Percentiles rank a stretch among this genome's conserved stretches.
These are phyloP conservation scores for Lophius americanus DNA, from an alignment of 2,797 vertebrate species.

Conservation along the genomic window DNA sequence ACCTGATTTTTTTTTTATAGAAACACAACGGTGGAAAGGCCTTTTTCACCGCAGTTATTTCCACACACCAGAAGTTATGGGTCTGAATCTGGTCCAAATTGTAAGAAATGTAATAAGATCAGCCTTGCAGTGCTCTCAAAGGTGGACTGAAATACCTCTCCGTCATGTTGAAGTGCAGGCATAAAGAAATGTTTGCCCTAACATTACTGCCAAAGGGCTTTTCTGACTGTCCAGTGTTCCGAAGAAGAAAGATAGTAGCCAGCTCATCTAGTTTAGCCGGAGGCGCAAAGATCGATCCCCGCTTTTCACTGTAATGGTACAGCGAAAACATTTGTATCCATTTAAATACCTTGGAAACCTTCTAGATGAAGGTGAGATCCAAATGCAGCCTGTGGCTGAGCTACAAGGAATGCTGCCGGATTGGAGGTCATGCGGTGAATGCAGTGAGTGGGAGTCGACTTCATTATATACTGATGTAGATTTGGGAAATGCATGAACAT, in stretches of 20 bases:
- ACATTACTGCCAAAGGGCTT: conserved; percentile 27
- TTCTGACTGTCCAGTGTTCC: conserved; percentile 41
- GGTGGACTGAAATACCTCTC: conserved; percentile 9
- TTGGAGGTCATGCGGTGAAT: conserved; percentile 26
- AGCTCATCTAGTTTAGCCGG: conserved; percentile 42
- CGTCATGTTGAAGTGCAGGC: conserved; percentile 41
- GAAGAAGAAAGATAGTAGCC: conserved; percentile 21
- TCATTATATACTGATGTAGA: no score
- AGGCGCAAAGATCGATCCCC: not conserved
- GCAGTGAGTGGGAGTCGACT: conserved; percentile 10
- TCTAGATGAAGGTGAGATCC: conserved; percentile 16
- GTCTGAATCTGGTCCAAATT: conserved; percentile 9
- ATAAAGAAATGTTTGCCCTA: conserved; percentile 30
- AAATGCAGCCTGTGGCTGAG: conserved; percentile 26
- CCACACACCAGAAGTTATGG: not conserved
- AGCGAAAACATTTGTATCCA: conserved; percentile 60
- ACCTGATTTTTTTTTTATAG: not conserved
- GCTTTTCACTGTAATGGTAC: conserved; percentile 52
- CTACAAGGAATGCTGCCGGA: conserved; percentile 24
- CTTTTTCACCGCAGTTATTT: conserved; percentile 13
- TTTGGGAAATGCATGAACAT: no score
- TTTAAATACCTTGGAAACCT: conserved; percentile 39
- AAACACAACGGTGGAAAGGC: conserved; percentile 5
- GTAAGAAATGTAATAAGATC: conserved; percentile 20
- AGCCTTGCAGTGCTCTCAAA: conserved; percentile 1